These are phyloP conservation scores for Hemiprocne comata DNA, from an alignment of 2,113 vertebrate species.

Conservation along the genomic window DNA sequence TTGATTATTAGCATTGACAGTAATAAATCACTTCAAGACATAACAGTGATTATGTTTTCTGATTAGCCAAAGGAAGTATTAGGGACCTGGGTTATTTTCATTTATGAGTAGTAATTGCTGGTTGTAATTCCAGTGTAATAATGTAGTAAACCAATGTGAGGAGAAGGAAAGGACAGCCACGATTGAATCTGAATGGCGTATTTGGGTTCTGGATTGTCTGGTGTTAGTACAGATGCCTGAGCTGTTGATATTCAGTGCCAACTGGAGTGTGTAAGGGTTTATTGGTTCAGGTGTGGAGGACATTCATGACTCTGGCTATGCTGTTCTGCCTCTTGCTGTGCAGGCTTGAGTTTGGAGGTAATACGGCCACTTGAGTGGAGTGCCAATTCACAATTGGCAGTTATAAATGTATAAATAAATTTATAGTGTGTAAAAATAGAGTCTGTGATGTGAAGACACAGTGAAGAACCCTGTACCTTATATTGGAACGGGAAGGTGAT, in stretches of 20 bases:
- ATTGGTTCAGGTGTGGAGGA: neutral
- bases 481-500: neutral
- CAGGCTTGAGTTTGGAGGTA: neutral
- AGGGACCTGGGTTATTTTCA: neutral
- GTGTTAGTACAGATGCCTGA: neutral
- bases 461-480: neutral
- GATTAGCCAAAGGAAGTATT: neutral
- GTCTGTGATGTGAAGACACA: neutral
- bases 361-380: neutral
- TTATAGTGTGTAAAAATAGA: neutral
- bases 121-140: neutral
- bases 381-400: neutral
- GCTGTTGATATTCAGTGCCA: neutral
- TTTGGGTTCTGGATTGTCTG: neutral
- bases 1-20: neutral
- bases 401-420: neutral
- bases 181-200: neutral
- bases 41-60: neutral
- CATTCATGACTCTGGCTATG: neutral
- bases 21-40: neutral
- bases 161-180: neutral
- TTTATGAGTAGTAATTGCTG: neutral
- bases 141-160: neutral
- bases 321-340: neutral
- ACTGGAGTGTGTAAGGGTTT: neutral